These are phyloP conservation scores for Drosophila mayri DNA, from an alignment of 1,140 invertebrate species.

Conservation along the genomic window DNA sequence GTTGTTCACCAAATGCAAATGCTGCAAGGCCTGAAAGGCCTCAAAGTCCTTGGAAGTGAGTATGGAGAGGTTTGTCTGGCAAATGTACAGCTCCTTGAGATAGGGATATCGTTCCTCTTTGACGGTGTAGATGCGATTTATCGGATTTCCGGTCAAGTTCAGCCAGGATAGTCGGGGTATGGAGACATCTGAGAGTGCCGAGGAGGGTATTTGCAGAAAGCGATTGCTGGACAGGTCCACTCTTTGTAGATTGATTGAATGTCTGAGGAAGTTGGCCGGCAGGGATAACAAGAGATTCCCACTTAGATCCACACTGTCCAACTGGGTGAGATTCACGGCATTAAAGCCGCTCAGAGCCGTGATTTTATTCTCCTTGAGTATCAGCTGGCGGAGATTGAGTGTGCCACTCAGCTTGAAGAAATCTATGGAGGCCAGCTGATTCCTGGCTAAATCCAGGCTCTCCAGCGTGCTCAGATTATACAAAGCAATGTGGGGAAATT, in stretches of 20 bases:
- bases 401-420: slow-evolving; percentile 91
- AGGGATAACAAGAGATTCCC: slow-evolving; percentile 91
- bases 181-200: slow-evolving; percentile 90
- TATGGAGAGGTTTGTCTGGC: slow-evolving; percentile 92
- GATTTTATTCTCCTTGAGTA: slow-evolving; percentile 91
- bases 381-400: slow-evolving; percentile 89
- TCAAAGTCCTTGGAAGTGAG: slow-evolving; percentile 95
- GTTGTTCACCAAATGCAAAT: slow-evolving; percentile 91
- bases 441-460: slow-evolving; percentile 89
- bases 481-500: slow-evolving; percentile 92
- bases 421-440: slow-evolving; percentile 90
- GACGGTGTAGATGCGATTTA: slow-evolving; percentile 87
- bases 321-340: slow-evolving; percentile 89
- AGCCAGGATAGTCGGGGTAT: slow-evolving; percentile 90
- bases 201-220: slow-evolving; percentile 92
- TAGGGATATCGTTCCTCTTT: slow-evolving; percentile 86
- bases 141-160: slow-evolving; percentile 93
- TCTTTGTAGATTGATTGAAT: slow-evolving; percentile 89
- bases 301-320: slow-evolving; percentile 90
- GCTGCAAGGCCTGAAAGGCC: slow-evolving; percentile 92
- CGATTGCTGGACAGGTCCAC: slow-evolving; percentile 93
- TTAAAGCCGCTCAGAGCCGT: slow-evolving; percentile 91
- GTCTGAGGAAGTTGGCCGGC: slow-evolving; percentile 92
- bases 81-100: slow-evolving; percentile 92
- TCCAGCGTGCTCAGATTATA: slow-evolving; percentile 90